Percentiles rank a stretch among this genome's conserved stretches.
Conservation (phyloP, 2,113 vertebrate species). For the Catharus fuscescens region DNA sequence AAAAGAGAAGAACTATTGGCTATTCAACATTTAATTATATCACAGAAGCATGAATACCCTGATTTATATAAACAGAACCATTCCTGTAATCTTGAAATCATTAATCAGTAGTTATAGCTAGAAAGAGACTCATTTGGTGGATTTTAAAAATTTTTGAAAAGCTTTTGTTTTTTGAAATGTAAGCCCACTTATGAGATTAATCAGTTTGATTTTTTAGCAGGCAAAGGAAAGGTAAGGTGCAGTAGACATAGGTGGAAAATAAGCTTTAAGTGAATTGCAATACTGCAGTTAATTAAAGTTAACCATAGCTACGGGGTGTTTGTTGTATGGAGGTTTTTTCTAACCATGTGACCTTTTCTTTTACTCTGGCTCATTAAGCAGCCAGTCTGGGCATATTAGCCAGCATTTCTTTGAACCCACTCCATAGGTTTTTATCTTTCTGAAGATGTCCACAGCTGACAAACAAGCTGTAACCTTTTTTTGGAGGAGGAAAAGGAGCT, state of each 20-base stretch:
- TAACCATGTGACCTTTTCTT: slow-evolving; percentile 71
- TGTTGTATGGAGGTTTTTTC: slow-evolving; percentile 62
- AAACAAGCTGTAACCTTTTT: slow-evolving; percentile 26
- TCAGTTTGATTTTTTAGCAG: background rate
- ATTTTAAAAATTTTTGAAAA: slow-evolving; percentile 27
- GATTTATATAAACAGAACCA: background rate
- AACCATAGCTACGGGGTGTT: slow-evolving; percentile 67
- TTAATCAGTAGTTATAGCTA: background rate
- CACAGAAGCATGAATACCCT: background rate
- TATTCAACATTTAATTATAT: background rate
- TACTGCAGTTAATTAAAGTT: slow-evolving; percentile 77
- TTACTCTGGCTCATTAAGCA: slow-evolving; percentile 62
- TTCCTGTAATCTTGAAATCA: background rate
- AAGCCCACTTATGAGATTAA: background rate
- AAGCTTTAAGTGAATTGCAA: slow-evolving; percentile 68
- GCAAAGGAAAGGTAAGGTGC: slow-evolving; percentile 23
- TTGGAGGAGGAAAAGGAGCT: background rate
- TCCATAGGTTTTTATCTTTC: slow-evolving; percentile 39
- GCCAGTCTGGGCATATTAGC: slow-evolving; percentile 49
- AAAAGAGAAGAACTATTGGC: background rate
- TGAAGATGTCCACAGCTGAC: slow-evolving; percentile 33
- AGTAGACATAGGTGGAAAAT: slow-evolving; percentile 48
- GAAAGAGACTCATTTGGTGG: background rate
- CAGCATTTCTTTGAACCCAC: slow-evolving; percentile 58
- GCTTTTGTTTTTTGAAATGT: background rate